Conservation (phyloP, 1,140 invertebrate species). For the Protaetia brevitarsis region DNA sequence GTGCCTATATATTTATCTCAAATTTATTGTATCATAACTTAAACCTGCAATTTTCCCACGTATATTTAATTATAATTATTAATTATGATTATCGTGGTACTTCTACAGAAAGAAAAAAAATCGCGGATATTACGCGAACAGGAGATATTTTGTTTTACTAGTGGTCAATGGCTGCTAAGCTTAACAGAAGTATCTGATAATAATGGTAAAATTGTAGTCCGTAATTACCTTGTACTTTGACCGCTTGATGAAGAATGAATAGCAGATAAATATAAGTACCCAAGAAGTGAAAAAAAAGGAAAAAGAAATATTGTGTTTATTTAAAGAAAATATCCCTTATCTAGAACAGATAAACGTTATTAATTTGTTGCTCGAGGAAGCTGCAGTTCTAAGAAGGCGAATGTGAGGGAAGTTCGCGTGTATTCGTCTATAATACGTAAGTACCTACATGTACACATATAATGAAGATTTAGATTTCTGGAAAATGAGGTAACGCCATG, state of each 20-base stretch:
- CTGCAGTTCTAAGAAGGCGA: background rate
- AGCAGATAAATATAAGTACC: background rate
- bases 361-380: constrained; percentile 1
- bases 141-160: too few species aligned
- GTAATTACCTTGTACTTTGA: background rate
- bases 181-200: too few species aligned
- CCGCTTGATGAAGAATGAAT: background rate
- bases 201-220: background rate
- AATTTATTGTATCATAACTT: too few species aligned
- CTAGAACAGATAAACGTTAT: background rate
- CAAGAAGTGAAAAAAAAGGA: background rate
- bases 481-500: background rate
- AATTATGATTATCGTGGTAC: too few species aligned
- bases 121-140: too few species aligned
- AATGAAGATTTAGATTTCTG: constrained; percentile 14
- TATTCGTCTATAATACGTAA: background rate
- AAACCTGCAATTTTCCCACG: too few species aligned
- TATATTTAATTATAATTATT: too few species aligned
- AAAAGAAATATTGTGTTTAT: background rate
- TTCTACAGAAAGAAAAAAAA: too few species aligned
- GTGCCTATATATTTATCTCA: too few species aligned
- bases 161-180: too few species aligned
- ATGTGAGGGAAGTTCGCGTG: background rate
- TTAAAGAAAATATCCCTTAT: background rate
- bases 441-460: background rate